Evolutionary conservation across 1,140 invertebrate species (phyloP), one percentile per base, ranked within the genome.

Genomic region (Drosophila kurseongensis): DNA sequence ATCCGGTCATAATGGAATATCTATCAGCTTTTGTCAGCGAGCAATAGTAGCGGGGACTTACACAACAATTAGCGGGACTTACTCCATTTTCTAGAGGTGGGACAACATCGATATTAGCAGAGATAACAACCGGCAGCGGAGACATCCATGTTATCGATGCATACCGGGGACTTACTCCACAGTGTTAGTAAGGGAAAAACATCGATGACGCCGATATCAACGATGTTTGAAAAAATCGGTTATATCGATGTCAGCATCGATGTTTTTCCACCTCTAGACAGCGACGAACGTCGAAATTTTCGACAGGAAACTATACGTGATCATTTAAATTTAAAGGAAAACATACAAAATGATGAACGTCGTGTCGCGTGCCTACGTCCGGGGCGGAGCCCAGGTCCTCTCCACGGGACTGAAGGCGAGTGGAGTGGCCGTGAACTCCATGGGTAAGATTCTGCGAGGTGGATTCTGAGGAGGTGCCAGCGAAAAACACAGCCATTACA

Each of bases 341-440:
- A 69, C 40, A 54, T 48, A 67, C 60, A 88, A 80, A 68, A 92
- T 92, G 91, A 95, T 96, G 94, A 96, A 95, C 93, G 94, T 95
- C 36, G 95, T 95, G 51, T 93, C 95, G 51, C 94, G 95, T 78
- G 95, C 95, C 51, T 95, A 94, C 76, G 93, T 95, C 55, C 94
- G 94, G 62, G 94, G 94, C 18, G 92, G 94, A 9, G 93, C 93
- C n/a, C 94, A 94, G 68, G 94, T 93, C 6, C 92, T 95, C 23
- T 92, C 94, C 13, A 94, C 93, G 78, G 94, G 94, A 18, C 66
- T 94, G 0, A 93, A 94, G 69, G 93, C 94, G 16, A 92, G 93
- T 6, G 91, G 92, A 3, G 88, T 83, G 18, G 93, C 93, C 35
- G 66, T 82, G 56, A 89, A 78, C 27, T 93, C 91, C 85, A 76